Base-by-base conservation (phyloP, 1,140 invertebrate genomes). In the Tribolium castaneum region DNA sequence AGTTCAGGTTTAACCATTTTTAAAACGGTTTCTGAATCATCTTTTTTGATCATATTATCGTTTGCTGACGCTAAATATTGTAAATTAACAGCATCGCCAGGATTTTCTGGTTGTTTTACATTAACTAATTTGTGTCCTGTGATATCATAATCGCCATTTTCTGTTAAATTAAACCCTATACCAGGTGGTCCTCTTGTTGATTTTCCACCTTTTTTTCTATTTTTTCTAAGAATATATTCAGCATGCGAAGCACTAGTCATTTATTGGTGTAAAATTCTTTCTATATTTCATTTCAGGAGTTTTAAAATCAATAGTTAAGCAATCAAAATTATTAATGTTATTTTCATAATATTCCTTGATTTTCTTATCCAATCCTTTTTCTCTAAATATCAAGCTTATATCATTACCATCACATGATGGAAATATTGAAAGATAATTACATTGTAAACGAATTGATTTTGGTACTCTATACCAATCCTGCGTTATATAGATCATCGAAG, bases 341-440 rank as follows among this genome's bases (percentile, higher is more conserved):
- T 56, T 56, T 22, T 56, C 22, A 56, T 56, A 71, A 49, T 73
- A 76, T 76, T 76, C 12, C 35, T 54, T 76, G 59, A 76, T 7
- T 66, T 76, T 76, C 74, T 76, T 76, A 76, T 76, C 52, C 13
- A 76, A 66, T 22, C 74, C 35, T 54, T 76, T 76, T 76, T 76
- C 52, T 76, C 54, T 76, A 76, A 76, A 76, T 76, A 75, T 75
- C 56, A 75, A 75, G 34, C 51, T 76, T 76, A 66, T 76, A 76
- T 76, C 54, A 76, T 76, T 76, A 76, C 74, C 74, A 76, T 76
- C 74, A 76, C 74, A 76, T 7, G 74, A 76, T 14, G 54, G 34
- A 66, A 76, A 76, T 45, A 76, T 76, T 76, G 56, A 76, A 76
- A 76, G 74, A 76, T 76, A 76, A 76, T 76, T 66, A 76, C 54